Percentiles rank a stretch among this genome's conserved stretches.
phyloP scores from a whole-genome alignment of 2,888 invertebrate genomes.

The Bedellia somnulentella region DNA sequence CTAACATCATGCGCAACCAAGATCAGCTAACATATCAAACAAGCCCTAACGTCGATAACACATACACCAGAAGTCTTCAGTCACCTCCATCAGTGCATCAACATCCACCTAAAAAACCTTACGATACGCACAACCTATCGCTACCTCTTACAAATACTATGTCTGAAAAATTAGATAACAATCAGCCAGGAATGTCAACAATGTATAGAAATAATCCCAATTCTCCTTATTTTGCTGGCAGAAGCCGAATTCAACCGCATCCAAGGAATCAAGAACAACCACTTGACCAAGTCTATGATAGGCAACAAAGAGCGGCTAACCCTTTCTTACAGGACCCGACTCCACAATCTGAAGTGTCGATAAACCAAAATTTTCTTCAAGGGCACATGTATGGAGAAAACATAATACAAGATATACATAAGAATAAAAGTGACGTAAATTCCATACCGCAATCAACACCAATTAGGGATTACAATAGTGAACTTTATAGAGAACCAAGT shows the following conservation, averaged over 20 bases:
- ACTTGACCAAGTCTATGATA: constrained; percentile 34
- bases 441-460: constrained; percentile 18
- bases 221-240: constrained; percentile 52
- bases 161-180: constrained; percentile 36
- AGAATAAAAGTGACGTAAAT: too few species aligned
- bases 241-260: constrained; percentile 28
- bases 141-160: constrained; percentile 44
- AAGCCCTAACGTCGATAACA: constrained; percentile 44
- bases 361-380: constrained; percentile 19
- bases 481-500: constrained; percentile 37
- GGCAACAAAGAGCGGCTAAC: constrained; percentile 28
- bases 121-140: constrained; percentile 49
- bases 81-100: constrained; percentile 47
- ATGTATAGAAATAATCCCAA: constrained; percentile 46
- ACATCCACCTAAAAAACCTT: constrained; percentile 22
- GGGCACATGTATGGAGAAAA: constrained; percentile 15
- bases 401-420: constrained; percentile 18
- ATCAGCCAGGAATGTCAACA: constrained; percentile 30
- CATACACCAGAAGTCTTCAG: constrained; percentile 53
- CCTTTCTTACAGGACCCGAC: constrained; percentile 37
- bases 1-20: constrained; percentile 38
- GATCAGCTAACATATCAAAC: constrained; percentile 36
- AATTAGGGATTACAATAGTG: constrained; percentile 26
- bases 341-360: constrained; percentile 19
- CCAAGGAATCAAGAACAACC: constrained; percentile 17